Percentiles rank a stretch among this genome's conserved stretches.
phyloP scores from a whole-genome alignment of 53 echinoderm and acorn worm species.

The Echinarachnius parma region DNA sequence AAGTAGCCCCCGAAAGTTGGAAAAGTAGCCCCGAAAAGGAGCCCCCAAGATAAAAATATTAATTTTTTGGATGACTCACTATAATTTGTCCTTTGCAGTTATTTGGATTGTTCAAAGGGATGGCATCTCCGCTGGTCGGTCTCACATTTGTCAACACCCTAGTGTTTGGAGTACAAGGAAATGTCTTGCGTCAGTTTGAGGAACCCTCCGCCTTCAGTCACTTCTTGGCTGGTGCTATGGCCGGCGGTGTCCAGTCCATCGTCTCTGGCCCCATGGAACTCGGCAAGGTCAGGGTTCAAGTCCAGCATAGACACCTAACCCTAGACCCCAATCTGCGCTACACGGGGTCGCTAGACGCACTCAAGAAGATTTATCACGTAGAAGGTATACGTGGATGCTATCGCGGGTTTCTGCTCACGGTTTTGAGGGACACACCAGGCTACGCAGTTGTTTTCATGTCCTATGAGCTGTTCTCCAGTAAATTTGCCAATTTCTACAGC shows the following conservation, averaged over 20 bases:
- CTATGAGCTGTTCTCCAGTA: conserved; percentile 71
- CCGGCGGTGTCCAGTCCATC: conserved; percentile 80
- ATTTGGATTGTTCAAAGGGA: conserved; percentile 94
- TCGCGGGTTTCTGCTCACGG: conserved; percentile 67
- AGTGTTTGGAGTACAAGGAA: conserved; percentile 95
- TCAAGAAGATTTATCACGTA: conserved; percentile 59
- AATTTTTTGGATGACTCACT: neutral
- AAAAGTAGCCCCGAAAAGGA: too few species aligned
- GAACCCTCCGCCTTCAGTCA: conserved; percentile 76
- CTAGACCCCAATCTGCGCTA: conserved; percentile 39
- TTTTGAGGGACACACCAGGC: conserved; percentile 78
- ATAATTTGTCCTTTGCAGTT: conserved; percentile 51
- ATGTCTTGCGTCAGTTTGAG: conserved; percentile 83
- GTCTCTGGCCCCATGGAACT: conserved; percentile 97
- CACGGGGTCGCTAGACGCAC: conserved; percentile 74
- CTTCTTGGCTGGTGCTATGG: conserved; percentile 67
- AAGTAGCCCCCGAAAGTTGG: too few species aligned
- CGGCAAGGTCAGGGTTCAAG: conserved; percentile 85
- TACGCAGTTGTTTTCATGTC: conserved; percentile 83
- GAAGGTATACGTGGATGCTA: conserved; percentile 84
- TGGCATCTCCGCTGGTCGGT: conserved; percentile 92
- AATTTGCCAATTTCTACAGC: conserved; percentile 45
- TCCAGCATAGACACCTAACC: conserved; percentile 11
- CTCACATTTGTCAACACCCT: conserved; percentile 91
- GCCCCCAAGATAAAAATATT: too few species aligned